A percentile compares a stretch with the other conserved stretches of the same genome.
Evolutionary conservation across 2,797 vertebrate genomes (phyloP).

Genomic region (Microhierax caerulescens): DNA sequence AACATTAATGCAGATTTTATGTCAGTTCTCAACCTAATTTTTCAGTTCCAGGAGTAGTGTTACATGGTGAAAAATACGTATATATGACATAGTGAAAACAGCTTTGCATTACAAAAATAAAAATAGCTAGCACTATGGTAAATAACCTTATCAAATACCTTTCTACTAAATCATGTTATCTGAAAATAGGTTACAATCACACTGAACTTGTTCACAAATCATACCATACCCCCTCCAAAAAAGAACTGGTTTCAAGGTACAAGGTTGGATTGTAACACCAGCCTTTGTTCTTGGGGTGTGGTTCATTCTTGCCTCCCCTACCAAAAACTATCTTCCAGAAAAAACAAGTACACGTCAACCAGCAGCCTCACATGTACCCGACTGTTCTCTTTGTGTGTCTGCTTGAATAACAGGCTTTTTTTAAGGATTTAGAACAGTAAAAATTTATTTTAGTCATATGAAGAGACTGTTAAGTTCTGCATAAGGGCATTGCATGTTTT

Average conservation of each 20-base stretch:
- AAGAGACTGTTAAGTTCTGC: neutral
- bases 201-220: neutral
- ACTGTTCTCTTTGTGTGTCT: neutral
- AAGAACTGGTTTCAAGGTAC: neutral
- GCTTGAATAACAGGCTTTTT: neutral
- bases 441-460: neutral
- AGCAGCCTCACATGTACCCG: neutral
- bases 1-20: neutral
- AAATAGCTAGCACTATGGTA: neutral
- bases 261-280: neutral
- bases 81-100: neutral
- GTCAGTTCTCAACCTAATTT: neutral
- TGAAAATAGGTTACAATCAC: neutral
- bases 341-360: neutral
- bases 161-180: neutral
- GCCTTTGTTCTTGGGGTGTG: neutral
- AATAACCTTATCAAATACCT: neutral
- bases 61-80: neutral
- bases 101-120: neutral
- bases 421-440: neutral
- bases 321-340: neutral
- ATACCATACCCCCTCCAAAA: neutral
- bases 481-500: neutral
- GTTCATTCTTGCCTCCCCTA: neutral
- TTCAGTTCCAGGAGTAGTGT: neutral